A percentile compares a stretch with the other conserved stretches of the same genome.
phyloP scores from a whole-genome alignment of 2,113 vertebrate species.

The Tiliqua scincoides region DNA sequence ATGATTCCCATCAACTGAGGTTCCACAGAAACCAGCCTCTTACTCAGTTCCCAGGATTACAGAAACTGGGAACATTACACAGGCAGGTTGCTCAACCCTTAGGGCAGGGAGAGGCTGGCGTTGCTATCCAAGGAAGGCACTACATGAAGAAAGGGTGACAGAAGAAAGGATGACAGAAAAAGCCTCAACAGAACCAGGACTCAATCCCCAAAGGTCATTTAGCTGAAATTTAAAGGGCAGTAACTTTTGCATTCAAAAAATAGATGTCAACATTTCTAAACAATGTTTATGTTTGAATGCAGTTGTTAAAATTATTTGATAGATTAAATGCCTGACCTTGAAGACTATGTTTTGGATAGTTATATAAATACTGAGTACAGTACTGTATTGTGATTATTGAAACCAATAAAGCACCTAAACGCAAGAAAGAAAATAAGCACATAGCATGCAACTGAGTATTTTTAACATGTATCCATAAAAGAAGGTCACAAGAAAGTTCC shows the following conservation, averaged over 20 bases:
- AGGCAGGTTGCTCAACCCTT: slow-evolving; percentile 66
- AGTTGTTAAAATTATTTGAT: not conserved
- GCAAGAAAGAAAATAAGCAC: not conserved
- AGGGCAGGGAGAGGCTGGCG: slow-evolving; percentile 62
- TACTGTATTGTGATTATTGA: not conserved
- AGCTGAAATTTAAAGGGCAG: not conserved
- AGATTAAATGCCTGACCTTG: not conserved
- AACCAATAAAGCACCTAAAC: not conserved
- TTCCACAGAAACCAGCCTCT: slow-evolving; percentile 44
- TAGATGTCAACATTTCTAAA: not conserved
- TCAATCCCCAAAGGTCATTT: slow-evolving; percentile 34
- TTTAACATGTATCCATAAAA: not conserved
- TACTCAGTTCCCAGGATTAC: slow-evolving; percentile 65
- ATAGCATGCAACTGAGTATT: not conserved
- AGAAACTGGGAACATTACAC: slow-evolving; percentile 64
- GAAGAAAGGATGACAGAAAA: slow-evolving; percentile 26
- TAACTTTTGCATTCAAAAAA: not conserved
- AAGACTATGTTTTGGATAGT: not conserved
- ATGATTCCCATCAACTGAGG: slow-evolving; percentile 52
- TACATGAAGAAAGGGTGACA: slow-evolving; percentile 47
- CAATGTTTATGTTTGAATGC: not conserved
- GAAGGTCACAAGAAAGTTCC: not conserved
- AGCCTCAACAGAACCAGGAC: slow-evolving; percentile 1
- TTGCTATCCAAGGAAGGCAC: slow-evolving; percentile 61
- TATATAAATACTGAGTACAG: not conserved